Evolutionary conservation across 1,140 invertebrate genomes (phyloP), one percentile per base, ranked within the genome.

Genomic region (Trichoplusia ni): DNA sequence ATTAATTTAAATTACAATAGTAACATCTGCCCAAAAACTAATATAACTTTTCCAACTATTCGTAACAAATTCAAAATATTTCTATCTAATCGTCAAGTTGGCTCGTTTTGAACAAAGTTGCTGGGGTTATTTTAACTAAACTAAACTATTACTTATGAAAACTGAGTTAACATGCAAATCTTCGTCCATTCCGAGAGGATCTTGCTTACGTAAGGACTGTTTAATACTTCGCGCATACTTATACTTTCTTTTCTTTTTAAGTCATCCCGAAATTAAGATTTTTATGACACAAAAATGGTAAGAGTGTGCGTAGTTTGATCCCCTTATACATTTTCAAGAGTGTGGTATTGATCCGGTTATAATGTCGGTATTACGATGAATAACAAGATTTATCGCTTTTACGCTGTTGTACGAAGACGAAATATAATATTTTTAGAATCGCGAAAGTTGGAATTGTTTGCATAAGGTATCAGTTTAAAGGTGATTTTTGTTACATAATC

Each of bases 111-210:
- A 71, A 67, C 70, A 71, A 79, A 82, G 69, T 81, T 82, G 56
- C 68, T 40, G 64, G 47, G 64, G 64, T 73, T 81, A 73, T 81
- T 75, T 77, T 69, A 73, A 74, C 70, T 65, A 75, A 86, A 81
- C 75, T 82, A 83, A 86, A 82, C 76, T 82, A 84, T 86, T 84
- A 85, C 77, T 86, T 81, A 85, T 81, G 73, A 77, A 79, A 85
- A 81, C 75, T 63, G 68, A 86, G 77, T 79, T 84, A 81, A 83
- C 82, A 86, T 81, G 82, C 80, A 89, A 86, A 85, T 84, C 82
- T 75, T 70, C 56, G 69, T 69, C 74, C 73, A 80, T 77, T 81
- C 65, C 65, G 60, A 62, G 58, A 37, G 65, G 66, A 63, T 75
- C 53, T 27, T 46, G 42, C 59, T 64, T 63, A 69, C 62, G 67